Percentiles rank a stretch among this genome's conserved stretches.
phyloP scores from a whole-genome alignment of 2,797 vertebrate genomes.

The Helarctos malayanus region DNA sequence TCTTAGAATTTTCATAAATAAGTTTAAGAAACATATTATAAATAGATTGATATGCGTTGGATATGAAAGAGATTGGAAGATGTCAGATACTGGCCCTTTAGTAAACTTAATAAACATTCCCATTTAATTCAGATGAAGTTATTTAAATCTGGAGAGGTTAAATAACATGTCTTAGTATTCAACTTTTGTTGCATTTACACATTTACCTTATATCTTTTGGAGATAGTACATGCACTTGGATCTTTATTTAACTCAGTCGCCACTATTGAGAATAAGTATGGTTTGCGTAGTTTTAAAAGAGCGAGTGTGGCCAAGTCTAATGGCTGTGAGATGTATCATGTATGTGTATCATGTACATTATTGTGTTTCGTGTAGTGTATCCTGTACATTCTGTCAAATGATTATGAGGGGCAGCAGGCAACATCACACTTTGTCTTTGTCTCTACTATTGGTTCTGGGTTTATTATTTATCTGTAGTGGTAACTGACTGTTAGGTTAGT shows the following conservation, averaged over 20 bases:
- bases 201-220: background rate
- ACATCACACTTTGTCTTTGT: background rate
- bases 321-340: background rate
- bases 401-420: background rate
- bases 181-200: background rate
- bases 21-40: slow-evolving; percentile 43
- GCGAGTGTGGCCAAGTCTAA: background rate
- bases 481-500: background rate
- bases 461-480: slow-evolving; percentile 33
- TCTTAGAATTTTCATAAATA: slow-evolving; percentile 37
- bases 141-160: slow-evolving; percentile 24
- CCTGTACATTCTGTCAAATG: background rate
- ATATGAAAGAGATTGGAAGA: slow-evolving; percentile 24
- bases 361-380: background rate
- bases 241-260: slow-evolving; percentile 25
- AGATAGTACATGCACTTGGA: background rate
- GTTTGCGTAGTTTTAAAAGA: slow-evolving; percentile 8
- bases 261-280: background rate
- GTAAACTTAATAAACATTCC: background rate
- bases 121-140: slow-evolving; percentile 38
- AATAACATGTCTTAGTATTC: background rate
- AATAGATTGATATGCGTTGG: background rate
- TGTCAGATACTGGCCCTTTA: slow-evolving; percentile 6
- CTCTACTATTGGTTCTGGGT: background rate
- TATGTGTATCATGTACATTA: background rate